Evolutionary conservation across 2,113 vertebrate genomes (phyloP).

Genomic region (Antechinus flavipes): DNA sequence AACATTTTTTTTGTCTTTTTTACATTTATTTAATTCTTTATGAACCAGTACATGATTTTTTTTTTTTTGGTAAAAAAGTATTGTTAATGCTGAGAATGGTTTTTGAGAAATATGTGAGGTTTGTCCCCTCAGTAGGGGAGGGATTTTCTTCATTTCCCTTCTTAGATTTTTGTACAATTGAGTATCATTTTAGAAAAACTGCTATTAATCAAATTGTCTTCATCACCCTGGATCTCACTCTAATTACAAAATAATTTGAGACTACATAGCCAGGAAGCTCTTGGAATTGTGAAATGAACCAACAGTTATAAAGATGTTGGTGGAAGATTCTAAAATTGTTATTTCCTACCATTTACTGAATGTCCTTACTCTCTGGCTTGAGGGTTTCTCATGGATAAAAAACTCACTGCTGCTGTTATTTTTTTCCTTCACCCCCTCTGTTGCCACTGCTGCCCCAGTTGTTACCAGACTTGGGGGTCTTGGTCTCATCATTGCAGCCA

Average conservation of each 20-base stretch:
- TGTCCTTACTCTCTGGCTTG: constrained; percentile 71
- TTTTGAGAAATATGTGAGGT: constrained; percentile 80
- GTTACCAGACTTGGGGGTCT: constrained; percentile 73
- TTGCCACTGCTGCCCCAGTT: constrained; percentile 81
- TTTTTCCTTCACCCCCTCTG: constrained; percentile 65
- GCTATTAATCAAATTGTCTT: constrained; percentile 83
- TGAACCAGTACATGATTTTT: too few relatives aligned
- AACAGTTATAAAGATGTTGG: constrained; percentile 87
- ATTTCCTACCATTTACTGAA: constrained; percentile 87
- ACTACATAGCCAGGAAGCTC: constrained; percentile 96
- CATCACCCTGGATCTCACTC: constrained; percentile 96
- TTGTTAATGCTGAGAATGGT: constrained; percentile 10
- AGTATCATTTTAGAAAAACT: constrained; percentile 90
- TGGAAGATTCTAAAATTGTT: constrained; percentile 82
- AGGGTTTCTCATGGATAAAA: constrained; percentile 82
- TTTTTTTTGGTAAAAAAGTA: too few relatives aligned
- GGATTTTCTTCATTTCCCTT: constrained; percentile 60
- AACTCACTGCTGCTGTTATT: constrained; percentile 77
- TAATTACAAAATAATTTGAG: constrained; percentile 96
- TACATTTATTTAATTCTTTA: too few relatives aligned
- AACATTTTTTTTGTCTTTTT: too few relatives aligned
- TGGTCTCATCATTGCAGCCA: constrained; percentile 83
- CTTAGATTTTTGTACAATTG: constrained; percentile 88
- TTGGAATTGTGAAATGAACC: constrained; percentile 96
- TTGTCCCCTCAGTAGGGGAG: constrained; percentile 33